phyloP scores from a whole-genome alignment of 2,888 invertebrate genomes.

The Drosophila neotestacea region DNA sequence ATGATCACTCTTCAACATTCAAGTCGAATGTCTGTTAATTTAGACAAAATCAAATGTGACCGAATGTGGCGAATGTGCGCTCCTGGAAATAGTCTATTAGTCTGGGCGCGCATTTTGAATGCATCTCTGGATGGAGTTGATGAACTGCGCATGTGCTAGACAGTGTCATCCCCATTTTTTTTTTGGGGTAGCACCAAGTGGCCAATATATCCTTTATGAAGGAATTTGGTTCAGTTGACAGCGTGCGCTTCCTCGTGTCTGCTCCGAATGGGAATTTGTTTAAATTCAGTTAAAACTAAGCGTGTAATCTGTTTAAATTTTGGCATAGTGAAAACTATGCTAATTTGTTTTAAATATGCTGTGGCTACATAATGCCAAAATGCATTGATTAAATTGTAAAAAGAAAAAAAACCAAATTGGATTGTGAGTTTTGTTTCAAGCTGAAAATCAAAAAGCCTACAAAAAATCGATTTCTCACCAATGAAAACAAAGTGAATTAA shows the following conservation, averaged over 20 bases:
- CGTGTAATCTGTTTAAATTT: constrained; percentile 29
- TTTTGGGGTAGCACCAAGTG: constrained; percentile 50
- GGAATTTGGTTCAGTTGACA: constrained; percentile 78
- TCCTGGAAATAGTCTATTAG: too few species aligned
- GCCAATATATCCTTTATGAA: constrained; percentile 60
- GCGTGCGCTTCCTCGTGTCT: constrained; percentile 73
- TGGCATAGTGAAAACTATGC: constrained; percentile 23
- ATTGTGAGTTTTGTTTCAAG: constrained; percentile 34
- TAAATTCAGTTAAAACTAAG: constrained; percentile 23
- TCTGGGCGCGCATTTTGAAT: constrained; percentile 47
- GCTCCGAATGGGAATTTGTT: constrained; percentile 49
- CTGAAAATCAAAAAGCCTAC: constrained; percentile 58
- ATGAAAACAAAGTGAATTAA: constrained; percentile 73
- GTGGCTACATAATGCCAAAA: constrained; percentile 14
- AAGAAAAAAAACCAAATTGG: constrained; percentile 9
- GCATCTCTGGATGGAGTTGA: neutral
- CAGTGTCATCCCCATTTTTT: constrained; percentile 41
- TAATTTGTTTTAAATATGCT: constrained; percentile 20
- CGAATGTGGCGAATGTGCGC: too few species aligned
- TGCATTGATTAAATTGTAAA: constrained; percentile 26
- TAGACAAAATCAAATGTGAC: too few species aligned
- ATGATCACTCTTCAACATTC: too few species aligned
- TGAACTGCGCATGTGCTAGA: constrained; percentile 55
- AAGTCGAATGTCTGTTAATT: too few species aligned
- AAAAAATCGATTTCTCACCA: constrained; percentile 75